Conservation (phyloP, 2,797 vertebrate species). For the Sebastes reedi region DNA sequence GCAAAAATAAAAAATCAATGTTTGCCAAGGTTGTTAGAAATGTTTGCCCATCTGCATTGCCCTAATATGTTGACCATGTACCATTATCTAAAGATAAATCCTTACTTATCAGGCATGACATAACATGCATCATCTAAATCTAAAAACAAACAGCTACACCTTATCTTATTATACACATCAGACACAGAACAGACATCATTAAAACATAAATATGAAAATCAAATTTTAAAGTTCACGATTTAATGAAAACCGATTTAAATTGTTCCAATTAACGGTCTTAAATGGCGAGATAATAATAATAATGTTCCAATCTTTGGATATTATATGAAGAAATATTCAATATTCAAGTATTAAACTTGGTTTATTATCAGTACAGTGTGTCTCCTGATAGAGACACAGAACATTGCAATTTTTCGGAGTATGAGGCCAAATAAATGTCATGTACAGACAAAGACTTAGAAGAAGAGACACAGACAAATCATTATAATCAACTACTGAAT, state of each 20-base stretch:
- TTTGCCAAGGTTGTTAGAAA: conserved; percentile 11
- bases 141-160: conserved; percentile 21
- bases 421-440: conserved; percentile 16
- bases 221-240: background rate
- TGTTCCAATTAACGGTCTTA: background rate
- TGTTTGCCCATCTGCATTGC: conserved; percentile 46
- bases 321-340: background rate
- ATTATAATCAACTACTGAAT: conserved; percentile 33
- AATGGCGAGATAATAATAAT: background rate
- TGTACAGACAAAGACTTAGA: conserved; percentile 27
- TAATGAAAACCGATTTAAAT: background rate
- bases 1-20: background rate
- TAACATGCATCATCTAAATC: conserved; percentile 58
- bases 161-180: conserved; percentile 32
- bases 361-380: conserved; percentile 2
- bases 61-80: conserved; percentile 5
- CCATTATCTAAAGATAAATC: conserved; percentile 11
- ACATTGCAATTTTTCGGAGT: conserved; percentile 2
- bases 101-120: conserved; percentile 18
- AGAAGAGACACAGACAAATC: conserved; percentile 33
- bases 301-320: background rate
- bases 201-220: conserved; percentile 24
- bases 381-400: conserved; percentile 10
- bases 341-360: background rate
- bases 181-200: conserved; percentile 29